These are phyloP conservation scores for Auanema freiburgensis DNA, from an alignment of 2,888 invertebrate genomes.

Conservation along the genomic window DNA sequence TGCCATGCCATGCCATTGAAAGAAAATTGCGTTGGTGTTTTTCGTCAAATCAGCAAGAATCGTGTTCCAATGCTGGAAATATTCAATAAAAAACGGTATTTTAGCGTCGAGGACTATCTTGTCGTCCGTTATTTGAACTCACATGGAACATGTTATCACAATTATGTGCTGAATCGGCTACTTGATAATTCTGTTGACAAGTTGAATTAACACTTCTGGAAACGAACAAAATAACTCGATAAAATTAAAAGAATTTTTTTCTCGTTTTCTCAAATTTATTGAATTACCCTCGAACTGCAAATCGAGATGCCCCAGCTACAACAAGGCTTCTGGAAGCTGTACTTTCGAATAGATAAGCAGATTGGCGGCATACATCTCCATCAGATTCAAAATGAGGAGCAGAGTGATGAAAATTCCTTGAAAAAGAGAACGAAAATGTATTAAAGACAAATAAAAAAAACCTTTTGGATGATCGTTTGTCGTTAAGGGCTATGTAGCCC, in stretches of 20 bases:
- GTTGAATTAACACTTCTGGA: neutral
- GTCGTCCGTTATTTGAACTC: neutral
- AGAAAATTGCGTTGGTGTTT: neutral
- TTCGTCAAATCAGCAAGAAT: neutral
- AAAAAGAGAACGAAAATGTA: neutral
- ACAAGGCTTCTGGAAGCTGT: neutral
- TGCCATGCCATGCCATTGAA: slow-evolving; percentile 13
- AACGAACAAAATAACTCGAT: neutral
- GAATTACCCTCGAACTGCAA: slow-evolving; percentile 5
- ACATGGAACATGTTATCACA: slow-evolving; percentile 1
- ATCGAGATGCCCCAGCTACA: slow-evolving; percentile 2
- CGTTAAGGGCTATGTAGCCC: slow-evolving; percentile 4
- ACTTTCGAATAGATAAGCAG: slow-evolving; percentile 4
- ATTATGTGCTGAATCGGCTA: neutral
- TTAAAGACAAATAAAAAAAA: too few relatives aligned
- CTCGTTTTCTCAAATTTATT: neutral
- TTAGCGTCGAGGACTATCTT: neutral
- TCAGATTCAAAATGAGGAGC: slow-evolving; percentile 9
- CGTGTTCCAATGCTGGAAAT: neutral
- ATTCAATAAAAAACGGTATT: neutral
- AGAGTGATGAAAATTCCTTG: neutral
- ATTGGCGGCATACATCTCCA: neutral
- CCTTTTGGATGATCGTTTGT: neutral
- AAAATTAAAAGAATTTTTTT: neutral
- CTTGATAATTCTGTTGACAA: neutral